A percentile compares a stretch with the other conserved stretches of the same genome.
Evolutionary conservation across 2,113 vertebrate species (phyloP).

Genomic region (Oxyura jamaicensis): DNA sequence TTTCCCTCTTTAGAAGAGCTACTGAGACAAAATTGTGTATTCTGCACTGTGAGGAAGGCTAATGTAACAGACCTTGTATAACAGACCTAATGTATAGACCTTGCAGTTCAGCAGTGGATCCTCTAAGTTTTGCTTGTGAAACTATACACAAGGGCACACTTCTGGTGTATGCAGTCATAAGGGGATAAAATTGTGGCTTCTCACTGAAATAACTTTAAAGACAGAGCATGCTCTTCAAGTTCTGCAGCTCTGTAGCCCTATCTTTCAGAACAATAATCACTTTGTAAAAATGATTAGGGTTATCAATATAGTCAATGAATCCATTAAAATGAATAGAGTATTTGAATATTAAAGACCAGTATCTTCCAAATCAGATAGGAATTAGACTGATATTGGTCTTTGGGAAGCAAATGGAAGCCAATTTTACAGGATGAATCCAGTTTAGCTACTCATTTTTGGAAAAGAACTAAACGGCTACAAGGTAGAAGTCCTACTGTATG

Average conservation of each 20-base stretch:
- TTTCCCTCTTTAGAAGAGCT: neutral
- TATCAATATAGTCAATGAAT: neutral
- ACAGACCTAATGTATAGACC: neutral
- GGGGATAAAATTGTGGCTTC: neutral
- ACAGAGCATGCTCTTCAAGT: neutral
- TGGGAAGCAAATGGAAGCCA: neutral
- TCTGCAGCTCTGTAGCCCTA: neutral
- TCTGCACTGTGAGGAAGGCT: neutral
- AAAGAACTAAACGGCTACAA: neutral
- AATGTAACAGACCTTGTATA: neutral
- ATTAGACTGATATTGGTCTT: neutral
- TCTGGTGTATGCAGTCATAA: neutral
- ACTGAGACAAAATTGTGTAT: neutral
- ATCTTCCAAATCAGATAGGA: neutral
- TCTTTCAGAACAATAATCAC: neutral
- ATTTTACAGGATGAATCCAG: neutral
- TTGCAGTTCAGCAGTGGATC: neutral
- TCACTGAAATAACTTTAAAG: neutral
- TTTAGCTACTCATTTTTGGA: neutral
- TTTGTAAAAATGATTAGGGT: neutral
- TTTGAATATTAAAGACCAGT: neutral
- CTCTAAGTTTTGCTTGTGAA: neutral
- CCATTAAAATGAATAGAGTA: neutral
- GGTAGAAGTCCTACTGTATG: neutral
- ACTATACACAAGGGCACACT: accelerated